Evolutionary conservation across 2,888 invertebrate genomes (phyloP), one percentile per base, ranked within the genome.

Genomic region (Chloroclystis v-ata): DNA sequence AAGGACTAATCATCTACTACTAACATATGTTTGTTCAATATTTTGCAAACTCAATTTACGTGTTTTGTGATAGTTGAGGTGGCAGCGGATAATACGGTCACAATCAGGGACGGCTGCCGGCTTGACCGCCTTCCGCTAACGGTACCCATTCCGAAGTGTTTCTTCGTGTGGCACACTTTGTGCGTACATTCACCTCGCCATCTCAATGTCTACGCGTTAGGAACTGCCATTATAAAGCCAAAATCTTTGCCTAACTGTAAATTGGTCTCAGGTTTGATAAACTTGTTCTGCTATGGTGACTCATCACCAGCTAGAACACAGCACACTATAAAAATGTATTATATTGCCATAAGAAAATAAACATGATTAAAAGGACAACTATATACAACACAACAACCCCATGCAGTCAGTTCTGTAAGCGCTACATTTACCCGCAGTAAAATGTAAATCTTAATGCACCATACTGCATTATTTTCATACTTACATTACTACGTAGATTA

Each of bases 61-160:
- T n/a, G n/a, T n/a, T n/a, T n/a, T n/a, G n/a, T n/a, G n/a, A n/a
- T 63, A 68, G 67, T 67, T 67, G 68, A 67, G 57, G 63, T 67
- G 66, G 69, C 47, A 62, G 69, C 64, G 65, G 72, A 61, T 30
- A 33, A 42, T 67, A 61, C 67, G 72, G 69, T 65, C 75, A 69
- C 70, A 68, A 71, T 37, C 30, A 43, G 46, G 71, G 77, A 77
- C 75, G 72, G 78, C 70, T 77, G 82, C 73, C 65, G 72, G 79
- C 79, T 78, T 86, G 85, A 85, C 86, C 86, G 86, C 85, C 84
- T 82, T 85, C 82, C 82, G 75, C 72, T 87, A 87, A 87, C 86
- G 86, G 86, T 87, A 85, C 72, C 75, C 78, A 78, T 73, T 79
- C 77, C 78, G 82, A 82, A 84, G 84, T 80, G 78, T 85, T 84